Percentiles rank a stretch among this genome's conserved stretches.
These are phyloP conservation scores for Pycnonotus jocosus DNA, from an alignment of 2,113 vertebrate genomes.

Conservation along the genomic window DNA sequence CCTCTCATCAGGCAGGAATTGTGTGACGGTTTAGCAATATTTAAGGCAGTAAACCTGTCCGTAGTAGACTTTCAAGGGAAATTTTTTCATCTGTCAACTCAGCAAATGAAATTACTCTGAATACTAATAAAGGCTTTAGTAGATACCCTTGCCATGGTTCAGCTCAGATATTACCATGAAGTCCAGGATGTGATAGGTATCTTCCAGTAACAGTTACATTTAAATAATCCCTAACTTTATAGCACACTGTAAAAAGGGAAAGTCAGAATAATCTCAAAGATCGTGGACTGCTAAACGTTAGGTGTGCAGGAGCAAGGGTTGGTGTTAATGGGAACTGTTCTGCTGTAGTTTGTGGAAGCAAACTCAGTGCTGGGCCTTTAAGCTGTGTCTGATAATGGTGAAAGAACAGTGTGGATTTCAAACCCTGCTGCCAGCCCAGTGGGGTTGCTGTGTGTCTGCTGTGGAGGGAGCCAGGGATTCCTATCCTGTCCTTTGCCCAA, in stretches of 20 bases:
- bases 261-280: conserved; percentile 23
- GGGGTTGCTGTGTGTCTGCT: neutral
- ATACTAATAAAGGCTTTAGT: neutral
- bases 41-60: neutral
- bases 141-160: neutral
- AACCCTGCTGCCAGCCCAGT: neutral
- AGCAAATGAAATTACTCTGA: neutral
- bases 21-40: neutral
- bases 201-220: neutral
- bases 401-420: neutral
- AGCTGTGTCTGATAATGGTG: neutral
- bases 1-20: neutral
- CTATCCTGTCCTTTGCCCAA: neutral
- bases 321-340: neutral
- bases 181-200: neutral
- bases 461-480: neutral
- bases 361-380: neutral
- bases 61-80: neutral
- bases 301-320: conserved; percentile 7
- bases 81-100: neutral
- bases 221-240: conserved; percentile 24
- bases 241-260: neutral
- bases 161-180: neutral
- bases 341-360: neutral
- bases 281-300: neutral